Percentiles rank a stretch among this genome's conserved stretches.
phyloP scores from a whole-genome alignment of 23 tunicate genomes.

The Styela plicata region DNA sequence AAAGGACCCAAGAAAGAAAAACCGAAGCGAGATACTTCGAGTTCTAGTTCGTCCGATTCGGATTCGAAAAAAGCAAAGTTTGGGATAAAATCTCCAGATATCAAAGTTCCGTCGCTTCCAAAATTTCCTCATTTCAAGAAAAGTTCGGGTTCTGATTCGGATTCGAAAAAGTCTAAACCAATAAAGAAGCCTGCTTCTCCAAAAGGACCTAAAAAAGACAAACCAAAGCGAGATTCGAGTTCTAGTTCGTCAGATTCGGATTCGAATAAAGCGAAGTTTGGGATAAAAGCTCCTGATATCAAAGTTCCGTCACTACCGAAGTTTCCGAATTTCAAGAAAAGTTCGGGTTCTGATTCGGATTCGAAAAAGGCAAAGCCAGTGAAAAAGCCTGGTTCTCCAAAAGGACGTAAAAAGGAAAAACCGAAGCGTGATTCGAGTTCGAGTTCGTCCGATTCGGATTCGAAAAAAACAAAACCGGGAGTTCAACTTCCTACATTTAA shows the following conservation, averaged over 20 bases:
- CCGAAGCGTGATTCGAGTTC: background rate
- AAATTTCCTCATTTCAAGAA: background rate
- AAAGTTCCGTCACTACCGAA: background rate
- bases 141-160: conserved; percentile 7
- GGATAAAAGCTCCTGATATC: background rate
- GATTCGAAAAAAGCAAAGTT: background rate
- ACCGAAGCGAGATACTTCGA: background rate
- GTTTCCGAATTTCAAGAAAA: background rate
- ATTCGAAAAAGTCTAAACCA: background rate
- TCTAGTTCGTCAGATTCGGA: conserved; percentile 10
- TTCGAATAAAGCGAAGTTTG: background rate
- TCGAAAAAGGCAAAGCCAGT: conserved; percentile 3
- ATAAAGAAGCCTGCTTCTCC: conserved; percentile 23
- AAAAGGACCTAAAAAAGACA: background rate
- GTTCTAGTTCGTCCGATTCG: background rate
- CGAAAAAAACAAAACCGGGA: background rate
- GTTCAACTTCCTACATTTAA: background rate
- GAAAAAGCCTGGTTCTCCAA: background rate
- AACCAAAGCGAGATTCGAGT: background rate
- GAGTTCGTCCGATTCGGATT: conserved; percentile 5
- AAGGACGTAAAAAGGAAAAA: background rate
- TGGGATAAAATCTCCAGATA: background rate
- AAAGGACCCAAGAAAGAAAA: background rate
- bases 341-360: conserved; percentile 27
- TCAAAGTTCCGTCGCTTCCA: background rate